phyloP scores from a whole-genome alignment of 1,140 invertebrate genomes.

The Mycetomoellerius zeteki region DNA sequence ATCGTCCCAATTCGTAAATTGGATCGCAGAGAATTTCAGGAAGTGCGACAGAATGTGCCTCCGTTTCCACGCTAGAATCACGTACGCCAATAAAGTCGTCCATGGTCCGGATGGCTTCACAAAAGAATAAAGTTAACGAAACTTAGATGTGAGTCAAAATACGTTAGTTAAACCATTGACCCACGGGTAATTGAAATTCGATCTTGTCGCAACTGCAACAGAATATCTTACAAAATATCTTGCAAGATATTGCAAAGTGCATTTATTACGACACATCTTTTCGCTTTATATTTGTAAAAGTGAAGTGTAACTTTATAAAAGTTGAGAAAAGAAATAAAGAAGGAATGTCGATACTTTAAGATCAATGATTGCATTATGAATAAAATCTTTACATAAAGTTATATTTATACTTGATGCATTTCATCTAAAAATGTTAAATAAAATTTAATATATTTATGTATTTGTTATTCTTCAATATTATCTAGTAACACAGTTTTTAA shows the following conservation, averaged over 20 bases:
- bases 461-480: conserved; percentile 15
- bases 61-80: background rate
- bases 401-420: background rate
- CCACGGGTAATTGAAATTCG: background rate
- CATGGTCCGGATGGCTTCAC: background rate
- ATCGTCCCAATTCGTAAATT: conserved; percentile 71
- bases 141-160: background rate
- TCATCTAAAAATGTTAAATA: background rate
- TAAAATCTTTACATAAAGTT: background rate
- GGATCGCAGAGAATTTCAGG: conserved; percentile 58
- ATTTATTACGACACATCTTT: background rate
- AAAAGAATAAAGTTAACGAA: conserved; percentile 35
- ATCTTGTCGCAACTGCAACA: background rate
- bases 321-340: background rate
- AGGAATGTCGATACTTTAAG: background rate
- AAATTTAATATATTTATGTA: background rate
- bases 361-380: background rate
- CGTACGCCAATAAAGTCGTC: conserved; percentile 10
- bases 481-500: background rate
- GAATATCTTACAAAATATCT: background rate
- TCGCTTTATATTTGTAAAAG: background rate
- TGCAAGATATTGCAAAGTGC: background rate
- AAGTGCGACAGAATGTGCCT: conserved; percentile 13
- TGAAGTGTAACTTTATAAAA: background rate
- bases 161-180: conserved; percentile 6